Evolutionary conservation across 2,797 vertebrate genomes (phyloP).

Genomic region (Toxotes lorentzi): DNA sequence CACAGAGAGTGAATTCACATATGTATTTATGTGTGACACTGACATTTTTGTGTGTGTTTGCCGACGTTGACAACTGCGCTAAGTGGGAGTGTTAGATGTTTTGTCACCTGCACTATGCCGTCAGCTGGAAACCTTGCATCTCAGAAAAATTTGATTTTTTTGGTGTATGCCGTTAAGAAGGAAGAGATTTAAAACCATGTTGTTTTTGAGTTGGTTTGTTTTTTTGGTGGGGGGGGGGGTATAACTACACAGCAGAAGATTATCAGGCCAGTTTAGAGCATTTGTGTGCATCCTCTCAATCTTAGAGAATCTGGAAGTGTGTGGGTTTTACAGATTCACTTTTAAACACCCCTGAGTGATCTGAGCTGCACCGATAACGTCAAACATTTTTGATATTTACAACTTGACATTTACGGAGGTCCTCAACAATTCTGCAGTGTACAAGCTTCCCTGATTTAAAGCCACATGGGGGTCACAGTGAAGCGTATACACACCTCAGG

Average conservation of each 20-base stretch:
- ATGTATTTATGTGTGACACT: constrained; percentile 35
- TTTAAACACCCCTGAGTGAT: constrained; percentile 21
- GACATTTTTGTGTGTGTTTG: constrained; percentile 33
- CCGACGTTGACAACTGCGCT: constrained; percentile 15
- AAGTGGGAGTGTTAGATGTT: constrained; percentile 47
- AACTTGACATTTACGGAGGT: constrained; percentile 17
- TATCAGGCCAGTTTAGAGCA: not conserved
- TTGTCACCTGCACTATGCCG: constrained; percentile 53
- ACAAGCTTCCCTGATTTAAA: not conserved
- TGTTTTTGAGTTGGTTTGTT: constrained; percentile 6
- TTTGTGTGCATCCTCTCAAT: constrained; percentile 5
- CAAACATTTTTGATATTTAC: constrained; percentile 25
- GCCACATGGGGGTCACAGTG: not conserved
- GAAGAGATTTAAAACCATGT: constrained; percentile 30
- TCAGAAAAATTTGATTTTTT: constrained; percentile 21
- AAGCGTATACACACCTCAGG: not conserved
- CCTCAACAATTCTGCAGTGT: not conserved
- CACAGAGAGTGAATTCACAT: not conserved
- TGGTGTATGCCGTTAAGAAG: constrained; percentile 20
- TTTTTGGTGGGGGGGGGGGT: too few species aligned
- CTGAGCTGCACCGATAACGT: constrained; percentile 26
- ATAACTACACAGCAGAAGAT: constrained; percentile 2
- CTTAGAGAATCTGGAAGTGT: constrained; percentile 8
- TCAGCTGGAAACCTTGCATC: constrained; percentile 19
- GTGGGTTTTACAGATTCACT: constrained; percentile 23